A percentile compares a stretch with the other conserved stretches of the same genome.
These are phyloP conservation scores for Eretmocerus hayati DNA, from an alignment of 2,888 invertebrate species.

Conservation along the genomic window DNA sequence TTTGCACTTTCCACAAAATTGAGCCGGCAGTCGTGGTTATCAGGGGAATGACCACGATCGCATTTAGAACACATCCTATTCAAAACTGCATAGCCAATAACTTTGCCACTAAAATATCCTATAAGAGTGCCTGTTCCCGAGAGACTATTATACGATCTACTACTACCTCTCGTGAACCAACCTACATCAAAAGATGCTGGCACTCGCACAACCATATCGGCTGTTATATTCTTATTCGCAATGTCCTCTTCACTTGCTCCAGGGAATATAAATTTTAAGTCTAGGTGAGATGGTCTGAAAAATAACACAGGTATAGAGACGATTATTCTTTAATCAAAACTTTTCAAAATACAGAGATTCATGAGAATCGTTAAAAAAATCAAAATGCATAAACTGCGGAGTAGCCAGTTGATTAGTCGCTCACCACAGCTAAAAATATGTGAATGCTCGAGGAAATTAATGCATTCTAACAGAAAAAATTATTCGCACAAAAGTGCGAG, in stretches of 20 bases:
- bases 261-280: neutral
- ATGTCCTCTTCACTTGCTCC: neutral
- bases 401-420: no score
- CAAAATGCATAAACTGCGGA: no score
- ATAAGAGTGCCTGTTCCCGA: conserved; percentile 24
- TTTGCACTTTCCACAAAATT: conserved; percentile 31
- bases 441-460: no score
- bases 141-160: conserved; percentile 25
- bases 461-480: no score
- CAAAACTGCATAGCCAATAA: conserved; percentile 24
- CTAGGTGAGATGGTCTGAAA: no score
- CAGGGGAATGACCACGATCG: conserved; percentile 18
- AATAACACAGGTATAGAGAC: no score
- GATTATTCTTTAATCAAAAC: no score
- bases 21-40: conserved; percentile 27
- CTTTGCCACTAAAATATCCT: conserved; percentile 21
- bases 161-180: conserved; percentile 23
- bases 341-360: no score
- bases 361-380: no score
- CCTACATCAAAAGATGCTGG: conserved; percentile 24
- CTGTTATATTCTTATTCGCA: neutral
- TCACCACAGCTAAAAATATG: no score
- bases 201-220: conserved; percentile 6
- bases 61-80: conserved; percentile 25
- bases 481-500: no score